These are phyloP conservation scores for Antennarius maculatus DNA, from an alignment of 2,797 vertebrate genomes.

Conservation along the genomic window DNA sequence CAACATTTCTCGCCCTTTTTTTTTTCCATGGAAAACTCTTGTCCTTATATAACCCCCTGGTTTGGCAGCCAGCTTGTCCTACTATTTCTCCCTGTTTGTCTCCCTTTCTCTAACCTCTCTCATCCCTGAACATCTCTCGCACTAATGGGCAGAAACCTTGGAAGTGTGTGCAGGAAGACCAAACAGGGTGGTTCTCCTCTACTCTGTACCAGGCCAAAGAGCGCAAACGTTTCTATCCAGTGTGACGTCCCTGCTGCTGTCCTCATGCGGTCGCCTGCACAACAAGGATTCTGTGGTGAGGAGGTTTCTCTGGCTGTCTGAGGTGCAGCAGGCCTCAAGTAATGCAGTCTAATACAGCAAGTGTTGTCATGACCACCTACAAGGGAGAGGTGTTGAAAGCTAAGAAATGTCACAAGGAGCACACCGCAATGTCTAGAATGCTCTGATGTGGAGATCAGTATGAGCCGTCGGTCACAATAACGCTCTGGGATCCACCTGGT, in stretches of 20 bases:
- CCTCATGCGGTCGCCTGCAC: slow-evolving; percentile 5
- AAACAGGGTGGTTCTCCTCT: slow-evolving; percentile 37
- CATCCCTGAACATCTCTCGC: slow-evolving; percentile 54
- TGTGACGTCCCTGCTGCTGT: slow-evolving; percentile 18
- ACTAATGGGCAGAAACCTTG: slow-evolving; percentile 17
- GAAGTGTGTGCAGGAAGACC: slow-evolving; percentile 20
- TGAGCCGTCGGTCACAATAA: background rate
- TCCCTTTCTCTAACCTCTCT: slow-evolving; percentile 40
- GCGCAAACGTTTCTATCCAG: slow-evolving; percentile 38
- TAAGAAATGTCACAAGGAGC: slow-evolving; percentile 25
- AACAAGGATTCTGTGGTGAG: slow-evolving; percentile 17
- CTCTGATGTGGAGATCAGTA: slow-evolving; percentile 9
- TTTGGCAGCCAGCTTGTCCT: slow-evolving; percentile 43
- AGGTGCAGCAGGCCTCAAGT: slow-evolving; percentile 62
- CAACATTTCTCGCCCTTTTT: slow-evolving; percentile 62
- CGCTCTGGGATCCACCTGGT: background rate
- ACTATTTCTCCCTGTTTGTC: slow-evolving; percentile 42
- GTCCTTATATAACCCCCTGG: slow-evolving; percentile 74
- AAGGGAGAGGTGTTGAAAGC: slow-evolving; percentile 50
- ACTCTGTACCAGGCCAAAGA: slow-evolving; percentile 28
- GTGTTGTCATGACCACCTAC: slow-evolving; percentile 64
- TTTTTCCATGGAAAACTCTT: slow-evolving; percentile 72
- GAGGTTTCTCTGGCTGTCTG: slow-evolving; percentile 44
- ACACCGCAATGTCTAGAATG: slow-evolving; percentile 8
- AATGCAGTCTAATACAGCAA: slow-evolving; percentile 69